phyloP scores from a whole-genome alignment of 2,888 invertebrate genomes.

The Drosophila quinaria region DNA sequence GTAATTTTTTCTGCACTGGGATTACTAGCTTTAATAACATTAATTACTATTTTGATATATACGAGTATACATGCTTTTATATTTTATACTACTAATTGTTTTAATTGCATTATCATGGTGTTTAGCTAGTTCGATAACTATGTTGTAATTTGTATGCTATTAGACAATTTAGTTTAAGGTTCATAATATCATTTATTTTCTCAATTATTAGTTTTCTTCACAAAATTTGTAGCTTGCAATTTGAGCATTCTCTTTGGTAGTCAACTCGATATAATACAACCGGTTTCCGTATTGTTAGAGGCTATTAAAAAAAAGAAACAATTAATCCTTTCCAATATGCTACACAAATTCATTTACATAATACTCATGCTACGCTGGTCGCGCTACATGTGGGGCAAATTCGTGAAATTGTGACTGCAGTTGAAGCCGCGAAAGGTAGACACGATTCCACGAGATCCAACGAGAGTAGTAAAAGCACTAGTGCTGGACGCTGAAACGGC shows the following conservation, averaged over 20 bases:
- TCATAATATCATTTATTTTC: background rate
- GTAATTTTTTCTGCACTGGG: too few species aligned
- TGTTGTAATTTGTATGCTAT: slow-evolving; percentile 1
- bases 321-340: slow-evolving; percentile 23
- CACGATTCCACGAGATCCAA: slow-evolving; percentile 25
- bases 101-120: background rate
- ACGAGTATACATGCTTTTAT: too few species aligned
- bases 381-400: slow-evolving; percentile 47
- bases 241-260: background rate
- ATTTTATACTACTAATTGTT: too few species aligned
- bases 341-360: slow-evolving; percentile 36
- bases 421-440: slow-evolving; percentile 28
- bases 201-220: background rate
- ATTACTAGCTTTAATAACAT: too few species aligned
- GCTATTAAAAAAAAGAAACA: background rate
- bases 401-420: slow-evolving; percentile 44
- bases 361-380: slow-evolving; percentile 13
- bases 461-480: background rate
- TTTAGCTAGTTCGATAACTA: background rate
- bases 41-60: too few species aligned
- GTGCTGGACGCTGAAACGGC: slow-evolving; percentile 12
- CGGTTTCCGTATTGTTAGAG: background rate
- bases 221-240: background rate
- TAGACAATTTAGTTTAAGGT: background rate
- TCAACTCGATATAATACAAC: slow-evolving; percentile 5